Base-by-base conservation (phyloP, 2,113 vertebrate genomes). In the Sphyrna mokarran region DNA sequence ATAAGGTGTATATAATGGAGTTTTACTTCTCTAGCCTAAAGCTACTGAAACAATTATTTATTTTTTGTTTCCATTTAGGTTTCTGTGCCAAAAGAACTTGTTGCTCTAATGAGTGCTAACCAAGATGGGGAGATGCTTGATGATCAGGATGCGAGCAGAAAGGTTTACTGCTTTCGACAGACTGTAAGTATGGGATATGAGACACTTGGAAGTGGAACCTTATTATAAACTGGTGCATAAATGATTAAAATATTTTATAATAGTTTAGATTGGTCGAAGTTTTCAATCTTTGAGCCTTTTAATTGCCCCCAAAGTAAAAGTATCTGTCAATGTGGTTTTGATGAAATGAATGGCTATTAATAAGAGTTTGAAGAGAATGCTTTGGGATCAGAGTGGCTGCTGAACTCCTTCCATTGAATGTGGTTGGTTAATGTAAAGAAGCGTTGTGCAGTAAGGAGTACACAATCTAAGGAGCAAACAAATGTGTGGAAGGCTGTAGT, bases 51-150 rank as follows among this genome's bases (percentile, higher is more conserved):
- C 33, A 48, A 54, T 23, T 89, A 18, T 87, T 86, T 1, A 58
- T 22, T 96, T 96, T 95, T 96, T 97, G 96, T 93, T 91, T 70
- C 95, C 48, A 0, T 61, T 37, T 96, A 99, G 98, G 97, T 99
- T 29, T 99, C 99, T 0, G 98, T 99, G 10, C 98, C 99, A 1
- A 98, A 98, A 96, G 98, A 99, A 63, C 95, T 99, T 97, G 98
- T 99, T 85, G 98, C 98, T 4, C 97, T 99, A 70, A 99, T 99
- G 99, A 99, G 99, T 69, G 99, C 99, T 0, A 95, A 98, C 95
- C 97, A 97, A 0, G 98, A 99, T 0, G 99, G 99, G 95, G 98
- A 99, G 95, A 97, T 96, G 33, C 97, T 97, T 0, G 98, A 99
- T 96, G 98, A 98, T 0, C 97, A 97, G 96, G 98, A 99, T 96